phyloP scores from a whole-genome alignment of 2,888 invertebrate species.

The Tinea pellionella region DNA sequence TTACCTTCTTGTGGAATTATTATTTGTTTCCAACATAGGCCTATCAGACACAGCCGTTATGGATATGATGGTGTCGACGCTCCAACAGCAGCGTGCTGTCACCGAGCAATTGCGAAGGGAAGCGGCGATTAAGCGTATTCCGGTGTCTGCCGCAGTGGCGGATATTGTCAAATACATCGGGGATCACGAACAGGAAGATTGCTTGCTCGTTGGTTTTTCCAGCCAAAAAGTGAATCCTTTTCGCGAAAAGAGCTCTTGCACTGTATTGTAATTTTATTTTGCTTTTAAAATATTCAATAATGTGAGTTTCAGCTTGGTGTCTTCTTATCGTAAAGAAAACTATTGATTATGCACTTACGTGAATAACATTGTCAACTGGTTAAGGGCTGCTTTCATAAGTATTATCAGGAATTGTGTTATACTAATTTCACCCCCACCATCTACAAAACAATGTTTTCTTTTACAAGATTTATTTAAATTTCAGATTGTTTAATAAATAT shows the following conservation, averaged over 20 bases:
- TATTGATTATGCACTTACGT: background rate
- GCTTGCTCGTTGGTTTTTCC: constrained; percentile 91
- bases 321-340: background rate
- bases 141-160: constrained; percentile 90
- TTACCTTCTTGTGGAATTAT: constrained; percentile 27
- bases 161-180: constrained; percentile 92
- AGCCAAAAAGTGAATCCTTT: constrained; percentile 96
- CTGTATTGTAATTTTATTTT: constrained; percentile 72
- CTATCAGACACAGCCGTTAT: constrained; percentile 90
- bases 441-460: too few relatives aligned
- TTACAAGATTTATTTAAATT: too few relatives aligned
- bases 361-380: background rate
- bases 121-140: constrained; percentile 87
- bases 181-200: constrained; percentile 94
- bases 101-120: constrained; percentile 94
- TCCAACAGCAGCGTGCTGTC: constrained; percentile 93
- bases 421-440: too few relatives aligned
- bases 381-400: too few relatives aligned
- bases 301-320: constrained; percentile 9
- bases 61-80: constrained; percentile 93
- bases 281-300: background rate
- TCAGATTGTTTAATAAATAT: background rate
- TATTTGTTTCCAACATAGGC: constrained; percentile 78
- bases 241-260: constrained; percentile 92
- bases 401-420: too few relatives aligned